Percentiles rank a stretch among this genome's conserved stretches.
phyloP scores from a whole-genome alignment of 2,888 invertebrate genomes.

The Andrena bucephala region DNA sequence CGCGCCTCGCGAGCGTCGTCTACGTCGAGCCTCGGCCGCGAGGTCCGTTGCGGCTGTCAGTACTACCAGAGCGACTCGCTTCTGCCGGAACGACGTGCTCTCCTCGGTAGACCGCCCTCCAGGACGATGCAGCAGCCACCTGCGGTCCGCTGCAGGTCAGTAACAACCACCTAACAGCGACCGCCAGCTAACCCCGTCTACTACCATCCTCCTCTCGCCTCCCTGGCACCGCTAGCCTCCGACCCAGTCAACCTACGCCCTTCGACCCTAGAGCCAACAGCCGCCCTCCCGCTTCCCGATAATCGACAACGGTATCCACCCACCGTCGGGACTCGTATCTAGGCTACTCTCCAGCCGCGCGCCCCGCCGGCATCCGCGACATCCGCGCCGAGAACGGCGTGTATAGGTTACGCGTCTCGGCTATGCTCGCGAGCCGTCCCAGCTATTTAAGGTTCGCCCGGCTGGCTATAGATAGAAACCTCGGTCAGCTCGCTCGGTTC shows the following conservation, averaged over 20 bases:
- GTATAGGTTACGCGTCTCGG: slow-evolving; percentile 63
- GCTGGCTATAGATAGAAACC: slow-evolving; percentile 84
- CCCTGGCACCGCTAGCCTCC: background rate
- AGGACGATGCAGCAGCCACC: slow-evolving; percentile 85
- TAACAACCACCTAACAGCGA: slow-evolving; percentile 27
- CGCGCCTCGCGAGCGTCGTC: slow-evolving; percentile 89
- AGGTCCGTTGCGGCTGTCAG: slow-evolving; percentile 94
- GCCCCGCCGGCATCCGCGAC: background rate
- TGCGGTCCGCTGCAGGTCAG: slow-evolving; percentile 78
- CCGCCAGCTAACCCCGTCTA: no score
- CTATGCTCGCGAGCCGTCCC: slow-evolving; percentile 59
- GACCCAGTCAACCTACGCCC: background rate
- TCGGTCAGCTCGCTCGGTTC: slow-evolving; percentile 78
- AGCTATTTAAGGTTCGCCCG: slow-evolving; percentile 84
- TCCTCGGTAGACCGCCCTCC: slow-evolving; percentile 89
- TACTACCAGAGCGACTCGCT: slow-evolving; percentile 93
- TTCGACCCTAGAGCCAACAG: no score
- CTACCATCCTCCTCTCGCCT: background rate
- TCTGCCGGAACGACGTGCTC: slow-evolving; percentile 91
- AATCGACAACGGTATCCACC: background rate
- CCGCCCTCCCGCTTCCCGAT: no score
- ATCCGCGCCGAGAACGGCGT: background rate
- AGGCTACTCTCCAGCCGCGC: slow-evolving; percentile 1
- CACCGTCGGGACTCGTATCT: slow-evolving; percentile 2
- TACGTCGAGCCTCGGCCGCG: slow-evolving; percentile 88